Base-by-base conservation (phyloP, 2,888 invertebrate species). In the Limenitis camilla region DNA sequence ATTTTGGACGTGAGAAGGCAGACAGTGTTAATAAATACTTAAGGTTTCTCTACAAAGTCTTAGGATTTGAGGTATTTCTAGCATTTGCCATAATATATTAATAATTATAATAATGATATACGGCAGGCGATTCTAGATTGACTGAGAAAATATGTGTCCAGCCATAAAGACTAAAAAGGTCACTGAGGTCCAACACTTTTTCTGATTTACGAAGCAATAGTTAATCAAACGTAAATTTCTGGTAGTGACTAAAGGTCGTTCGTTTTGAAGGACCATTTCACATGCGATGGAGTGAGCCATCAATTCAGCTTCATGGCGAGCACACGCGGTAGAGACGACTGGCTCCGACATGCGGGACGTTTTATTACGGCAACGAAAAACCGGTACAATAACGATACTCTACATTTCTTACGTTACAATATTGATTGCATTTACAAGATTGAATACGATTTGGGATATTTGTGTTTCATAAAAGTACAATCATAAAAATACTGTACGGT, bases 181-280 rank as follows among this genome's bases (percentile, higher is more conserved):
- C 19, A 19, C 1, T 19, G 3, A 7, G 32, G 6, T 19, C 10
- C 27, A 35, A 33, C 2, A 27, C 5, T 33, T 44, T 35, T 19
- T 27, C 27, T 43, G 6, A 35, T n/a, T 41, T 43, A 11, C 9
- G 32, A 55, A 11, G 53, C 51, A 52, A 57, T 81, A 82, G 80
- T 83, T 83, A 83, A 83, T 83, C 81, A 83, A 79, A 78, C 81
- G 83, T 84, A 76, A 83, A 82, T 81, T 84, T 82, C 81, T 78
- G 78, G 81, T 78, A 80, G 79, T 79, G 78, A 72, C 78, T 74
- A 70, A 72, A 69, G 80, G 72, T 74, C 77, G 77, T 81, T 76
- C 80, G 75, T 80, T 85, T 82, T 83, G 84, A 84, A 83, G 84
- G 81, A 78, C 82, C 84, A 82, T 84, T 85, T 81, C 81, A 76